Evolutionary conservation across 2,888 invertebrate species (phyloP), one percentile per base, ranked within the genome.

Genomic region (Cerceris rybyensis): DNA sequence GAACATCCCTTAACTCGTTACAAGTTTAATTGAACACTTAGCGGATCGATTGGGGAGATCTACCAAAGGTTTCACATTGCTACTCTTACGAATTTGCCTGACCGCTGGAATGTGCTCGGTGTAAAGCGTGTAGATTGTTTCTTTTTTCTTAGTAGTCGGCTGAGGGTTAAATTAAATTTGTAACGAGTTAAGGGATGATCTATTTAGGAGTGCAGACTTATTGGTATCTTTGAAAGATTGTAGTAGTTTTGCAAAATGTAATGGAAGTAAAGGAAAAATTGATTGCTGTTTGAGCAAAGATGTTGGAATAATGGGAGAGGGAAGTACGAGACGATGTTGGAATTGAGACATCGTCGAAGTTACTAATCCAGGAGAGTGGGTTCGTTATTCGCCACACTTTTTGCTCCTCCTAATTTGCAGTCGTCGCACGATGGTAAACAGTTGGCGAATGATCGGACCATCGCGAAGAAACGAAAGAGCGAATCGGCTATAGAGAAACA

Each of bases 401-500:
- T 28, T 28, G 28, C 28, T 28, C 28, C 28, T 28, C 28, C 28
- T 28, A 28, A 28, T 28, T 28, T 28, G 28, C 28, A 28, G 28
- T 28, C 28, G 28, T 52, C 64, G 7, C 46, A 58, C 28, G 28
- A 28, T 28, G 28, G 28, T 28, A 28, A 28, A 67, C 39, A 28
- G 61, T 17, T 49, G 55, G 9, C 42, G 54, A 59, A 65, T n/a
- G 70, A 75, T 55, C 57, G 13, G 43, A 7, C 13, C 54, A 14
- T 17, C 65, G 59, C 14, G 41, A 68, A n/a, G 52, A 49, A 28
- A 28, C 28, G 28, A 28, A 28, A 28, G 58, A 69, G 49, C 61
- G 55, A 79, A 55, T 70, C 46, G 17, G 13, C 79, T 75, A 68
- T 75, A 72, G 79, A 80, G 78, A 86, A 85, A 84, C 84, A 90